Conservation (phyloP, 2,888 invertebrate genomes). For the Bombyx huttoni region DNA sequence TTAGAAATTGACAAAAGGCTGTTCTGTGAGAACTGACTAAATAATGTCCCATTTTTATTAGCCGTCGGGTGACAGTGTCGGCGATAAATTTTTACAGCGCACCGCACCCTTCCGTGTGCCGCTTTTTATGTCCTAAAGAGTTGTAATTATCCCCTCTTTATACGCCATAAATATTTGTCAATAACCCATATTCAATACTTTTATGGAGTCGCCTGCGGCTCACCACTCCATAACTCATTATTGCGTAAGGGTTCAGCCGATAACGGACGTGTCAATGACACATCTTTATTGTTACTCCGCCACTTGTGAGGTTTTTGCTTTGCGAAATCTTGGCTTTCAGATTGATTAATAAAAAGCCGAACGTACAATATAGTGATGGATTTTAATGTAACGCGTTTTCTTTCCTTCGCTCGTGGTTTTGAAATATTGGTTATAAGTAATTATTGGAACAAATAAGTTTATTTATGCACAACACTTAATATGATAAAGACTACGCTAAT, state of each 20-base stretch:
- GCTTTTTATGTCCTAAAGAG: slow-evolving; percentile 69
- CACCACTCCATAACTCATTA: slow-evolving; percentile 61
- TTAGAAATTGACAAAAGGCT: neutral
- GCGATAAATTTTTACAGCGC: slow-evolving; percentile 59
- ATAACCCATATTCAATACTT: slow-evolving; percentile 65
- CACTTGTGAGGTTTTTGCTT: neutral
- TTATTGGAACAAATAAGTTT: too few species aligned
- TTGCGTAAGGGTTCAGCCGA: slow-evolving; percentile 47
- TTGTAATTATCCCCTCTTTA: slow-evolving; percentile 71
- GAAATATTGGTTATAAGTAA: too few species aligned
- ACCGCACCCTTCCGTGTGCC: slow-evolving; percentile 53
- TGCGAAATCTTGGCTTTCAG: neutral
- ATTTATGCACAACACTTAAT: too few species aligned
- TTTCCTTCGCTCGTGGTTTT: too few species aligned
- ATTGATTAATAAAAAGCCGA: neutral
- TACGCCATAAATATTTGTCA: slow-evolving; percentile 71
- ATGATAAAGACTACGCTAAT: too few species aligned
- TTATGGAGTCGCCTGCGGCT: slow-evolving; percentile 61
- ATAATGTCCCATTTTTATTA: slow-evolving; percentile 35
- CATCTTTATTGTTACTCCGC: slow-evolving; percentile 28
- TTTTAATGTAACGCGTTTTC: neutral
- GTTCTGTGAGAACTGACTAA: neutral
- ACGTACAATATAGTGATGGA: neutral
- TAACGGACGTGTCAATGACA: slow-evolving; percentile 36
- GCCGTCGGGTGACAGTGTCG: slow-evolving; percentile 45